Evolutionary conservation across 1,140 invertebrate species (phyloP).

Genomic region (Calliphora vicina): DNA sequence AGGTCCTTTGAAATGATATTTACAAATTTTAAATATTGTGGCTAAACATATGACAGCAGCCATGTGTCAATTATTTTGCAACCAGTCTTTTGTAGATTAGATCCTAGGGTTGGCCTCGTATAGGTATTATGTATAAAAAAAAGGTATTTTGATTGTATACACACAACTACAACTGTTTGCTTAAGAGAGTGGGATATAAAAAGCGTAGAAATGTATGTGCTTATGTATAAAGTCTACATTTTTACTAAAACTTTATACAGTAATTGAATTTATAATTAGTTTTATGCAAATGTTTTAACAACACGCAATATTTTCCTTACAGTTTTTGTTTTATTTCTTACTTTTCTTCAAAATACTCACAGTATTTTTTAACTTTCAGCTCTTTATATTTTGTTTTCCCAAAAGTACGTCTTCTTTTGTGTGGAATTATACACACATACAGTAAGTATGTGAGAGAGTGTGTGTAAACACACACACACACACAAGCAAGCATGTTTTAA

Average conservation of each 20-base stretch:
- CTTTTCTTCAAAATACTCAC: background rate
- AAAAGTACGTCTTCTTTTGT: background rate
- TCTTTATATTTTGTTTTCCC: background rate
- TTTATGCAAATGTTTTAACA: slow-evolving; percentile 33
- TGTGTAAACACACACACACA: background rate
- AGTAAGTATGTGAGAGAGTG: background rate
- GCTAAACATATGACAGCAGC: too few relatives aligned
- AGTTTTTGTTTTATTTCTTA: background rate
- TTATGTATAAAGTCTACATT: background rate
- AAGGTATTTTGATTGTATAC: background rate
- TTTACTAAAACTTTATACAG: slow-evolving; percentile 25
- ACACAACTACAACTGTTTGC: background rate
- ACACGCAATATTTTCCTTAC: slow-evolving; percentile 23
- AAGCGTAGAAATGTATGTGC: background rate
- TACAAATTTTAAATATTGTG: too few relatives aligned
- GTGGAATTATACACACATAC: background rate
- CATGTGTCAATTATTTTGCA: too few relatives aligned
- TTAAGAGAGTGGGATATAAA: background rate
- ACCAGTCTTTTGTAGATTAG: too few relatives aligned
- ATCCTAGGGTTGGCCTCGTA: too few relatives aligned
- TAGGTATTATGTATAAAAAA: background rate
- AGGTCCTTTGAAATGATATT: too few relatives aligned
- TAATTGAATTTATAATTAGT: slow-evolving; percentile 35
- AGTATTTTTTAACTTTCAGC: background rate
- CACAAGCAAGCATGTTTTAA: background rate